phyloP scores from a whole-genome alignment of 2,113 vertebrate species.

The Archilochus colubris region DNA sequence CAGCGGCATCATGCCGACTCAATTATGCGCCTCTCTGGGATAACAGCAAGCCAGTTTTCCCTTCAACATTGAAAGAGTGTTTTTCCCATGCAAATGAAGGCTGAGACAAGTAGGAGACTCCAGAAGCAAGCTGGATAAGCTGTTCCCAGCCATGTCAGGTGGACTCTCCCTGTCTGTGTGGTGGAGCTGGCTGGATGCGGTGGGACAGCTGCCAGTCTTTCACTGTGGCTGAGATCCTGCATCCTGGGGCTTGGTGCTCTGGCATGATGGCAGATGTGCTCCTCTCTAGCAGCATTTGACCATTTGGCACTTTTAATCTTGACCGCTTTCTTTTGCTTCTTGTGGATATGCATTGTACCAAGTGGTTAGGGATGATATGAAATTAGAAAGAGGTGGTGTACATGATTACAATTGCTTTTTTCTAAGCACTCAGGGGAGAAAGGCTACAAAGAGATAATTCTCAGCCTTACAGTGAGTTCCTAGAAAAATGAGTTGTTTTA shows the following conservation, averaged over 20 bases:
- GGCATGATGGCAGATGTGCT: neutral
- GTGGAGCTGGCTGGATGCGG: neutral
- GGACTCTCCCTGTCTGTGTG: rapidly evolving
- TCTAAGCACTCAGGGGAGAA: neutral
- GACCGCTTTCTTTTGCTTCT: neutral
- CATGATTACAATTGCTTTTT: neutral
- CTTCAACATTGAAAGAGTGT: neutral
- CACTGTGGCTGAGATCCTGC: neutral
- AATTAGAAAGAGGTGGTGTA: neutral
- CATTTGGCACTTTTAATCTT: neutral
- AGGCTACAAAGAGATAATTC: neutral
- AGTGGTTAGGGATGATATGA: neutral
- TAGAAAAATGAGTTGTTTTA: neutral
- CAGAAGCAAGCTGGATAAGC: neutral
- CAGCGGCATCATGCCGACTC: conserved; percentile 13
- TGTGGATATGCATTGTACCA: neutral
- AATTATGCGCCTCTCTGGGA: conserved; percentile 27
- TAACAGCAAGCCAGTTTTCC: conserved; percentile 38
- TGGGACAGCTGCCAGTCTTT: neutral
- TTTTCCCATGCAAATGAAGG: neutral
- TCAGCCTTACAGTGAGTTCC: neutral
- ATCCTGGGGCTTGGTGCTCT: neutral
- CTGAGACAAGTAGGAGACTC: neutral
- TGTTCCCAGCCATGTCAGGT: neutral
- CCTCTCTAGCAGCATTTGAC: neutral